phyloP scores from a whole-genome alignment of 2,113 vertebrate species.

The Zosterops hypoxanthus region DNA sequence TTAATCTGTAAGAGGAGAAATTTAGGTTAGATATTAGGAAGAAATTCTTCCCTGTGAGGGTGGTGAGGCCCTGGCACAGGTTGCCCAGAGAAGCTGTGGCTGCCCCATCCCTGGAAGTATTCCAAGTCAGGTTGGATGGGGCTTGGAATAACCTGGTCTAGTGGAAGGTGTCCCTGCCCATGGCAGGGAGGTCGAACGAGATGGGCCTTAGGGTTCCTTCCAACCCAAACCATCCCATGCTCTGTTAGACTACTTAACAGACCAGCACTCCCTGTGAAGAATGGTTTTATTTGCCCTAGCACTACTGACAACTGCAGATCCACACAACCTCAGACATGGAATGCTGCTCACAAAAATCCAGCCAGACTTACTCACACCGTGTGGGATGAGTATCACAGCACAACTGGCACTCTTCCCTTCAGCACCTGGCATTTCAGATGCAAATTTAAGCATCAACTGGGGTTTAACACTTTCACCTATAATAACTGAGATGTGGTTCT shows the following conservation, averaged over 20 bases:
- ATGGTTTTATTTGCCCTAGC: neutral
- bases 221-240: neutral
- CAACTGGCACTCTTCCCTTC: neutral
- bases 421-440: neutral
- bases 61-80: neutral
- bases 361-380: fast-evolving
- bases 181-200: neutral
- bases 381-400: neutral
- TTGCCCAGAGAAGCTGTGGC: neutral
- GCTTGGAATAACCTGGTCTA: neutral
- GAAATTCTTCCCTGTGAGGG: neutral
- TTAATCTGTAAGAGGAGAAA: neutral
- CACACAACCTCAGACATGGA: neutral
- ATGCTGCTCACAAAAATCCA: neutral
- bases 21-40: neutral
- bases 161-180: neutral
- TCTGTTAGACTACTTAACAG: neutral
- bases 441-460: neutral
- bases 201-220: neutral
- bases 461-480: neutral
- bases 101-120: neutral
- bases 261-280: neutral
- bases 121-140: neutral
- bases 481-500: neutral
- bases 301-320: neutral